These are phyloP conservation scores for Sebastes trivittatus DNA, from an alignment of 2,797 vertebrate species.

Conservation along the genomic window DNA sequence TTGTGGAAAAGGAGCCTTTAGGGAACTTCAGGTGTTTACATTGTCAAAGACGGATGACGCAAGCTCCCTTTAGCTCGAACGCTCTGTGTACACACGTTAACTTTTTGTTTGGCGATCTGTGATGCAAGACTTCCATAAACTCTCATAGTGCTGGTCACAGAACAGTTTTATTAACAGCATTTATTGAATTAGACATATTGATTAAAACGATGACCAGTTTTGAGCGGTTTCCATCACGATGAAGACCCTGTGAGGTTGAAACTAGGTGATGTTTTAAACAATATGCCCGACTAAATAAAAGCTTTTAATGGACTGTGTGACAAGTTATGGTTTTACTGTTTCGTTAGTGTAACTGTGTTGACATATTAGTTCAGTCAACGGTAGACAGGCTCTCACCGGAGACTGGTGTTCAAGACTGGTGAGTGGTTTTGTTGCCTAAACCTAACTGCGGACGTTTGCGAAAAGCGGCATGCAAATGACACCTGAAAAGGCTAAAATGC, in stretches of 20 bases:
- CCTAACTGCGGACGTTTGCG: rapidly evolving
- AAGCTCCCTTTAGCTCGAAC: constrained; percentile 1
- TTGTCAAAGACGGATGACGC: constrained; percentile 50
- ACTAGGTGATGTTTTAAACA: neutral
- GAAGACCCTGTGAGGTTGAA: neutral
- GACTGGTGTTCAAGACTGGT: no score
- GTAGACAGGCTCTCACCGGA: no score
- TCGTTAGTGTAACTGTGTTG: neutral
- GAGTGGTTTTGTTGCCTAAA: no score
- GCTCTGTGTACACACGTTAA: neutral
- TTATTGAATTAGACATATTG: neutral
- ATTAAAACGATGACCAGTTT: neutral
- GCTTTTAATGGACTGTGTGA: neutral
- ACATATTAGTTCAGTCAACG: neutral
- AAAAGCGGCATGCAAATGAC: no score
- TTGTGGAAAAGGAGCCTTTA: constrained; percentile 26
- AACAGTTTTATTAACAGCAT: neutral
- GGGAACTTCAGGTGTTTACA: constrained; percentile 59
- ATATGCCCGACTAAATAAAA: neutral
- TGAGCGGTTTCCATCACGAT: neutral
- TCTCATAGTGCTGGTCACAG: neutral
- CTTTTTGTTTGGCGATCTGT: constrained; percentile 20
- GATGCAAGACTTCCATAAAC: neutral
- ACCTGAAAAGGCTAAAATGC: no score
- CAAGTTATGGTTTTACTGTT: neutral